Percentiles rank a stretch among this genome's conserved stretches.
Conservation (phyloP, 1,140 invertebrate species). For the Microplitis demolitor region DNA sequence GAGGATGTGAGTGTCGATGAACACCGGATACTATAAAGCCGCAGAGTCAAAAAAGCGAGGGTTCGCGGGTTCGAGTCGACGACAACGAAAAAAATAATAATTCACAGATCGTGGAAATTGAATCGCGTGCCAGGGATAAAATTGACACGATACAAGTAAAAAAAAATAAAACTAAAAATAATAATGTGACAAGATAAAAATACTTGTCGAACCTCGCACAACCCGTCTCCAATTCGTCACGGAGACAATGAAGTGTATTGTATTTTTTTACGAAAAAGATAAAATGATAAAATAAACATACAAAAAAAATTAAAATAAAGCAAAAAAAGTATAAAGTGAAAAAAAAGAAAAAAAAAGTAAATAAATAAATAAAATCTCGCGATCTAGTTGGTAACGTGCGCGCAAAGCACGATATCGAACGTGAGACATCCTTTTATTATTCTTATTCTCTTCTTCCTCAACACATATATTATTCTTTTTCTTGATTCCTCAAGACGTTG, state of each 20-base stretch:
- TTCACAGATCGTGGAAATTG: not conserved
- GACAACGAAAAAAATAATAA: constrained; percentile 9
- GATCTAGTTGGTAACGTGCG: not conserved
- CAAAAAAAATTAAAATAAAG: not conserved
- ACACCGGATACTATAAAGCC: no score
- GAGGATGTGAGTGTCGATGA: no score
- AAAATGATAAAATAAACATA: not conserved
- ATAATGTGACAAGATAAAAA: constrained; percentile 17
- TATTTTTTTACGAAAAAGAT: constrained; percentile 21
- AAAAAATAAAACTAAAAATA: not conserved
- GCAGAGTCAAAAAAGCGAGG: not conserved
- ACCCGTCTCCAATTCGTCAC: not conserved
- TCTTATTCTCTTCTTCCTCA: not conserved
- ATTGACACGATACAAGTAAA: constrained; percentile 1
- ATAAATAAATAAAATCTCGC: not conserved
- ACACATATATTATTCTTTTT: no score
- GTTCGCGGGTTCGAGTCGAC: not conserved
- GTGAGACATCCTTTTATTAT: not conserved
- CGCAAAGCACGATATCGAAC: not conserved
- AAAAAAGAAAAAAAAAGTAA: not conserved
- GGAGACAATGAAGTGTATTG: not conserved
- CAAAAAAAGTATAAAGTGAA: not conserved
- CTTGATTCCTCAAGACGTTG: not conserved
- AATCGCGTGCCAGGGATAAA: not conserved
- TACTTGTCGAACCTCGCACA: constrained; percentile 9